Percentiles rank a stretch among this genome's conserved stretches.
Evolutionary conservation across 2,797 vertebrate genomes (phyloP).

Genomic region (Peromyscus eremicus): DNA sequence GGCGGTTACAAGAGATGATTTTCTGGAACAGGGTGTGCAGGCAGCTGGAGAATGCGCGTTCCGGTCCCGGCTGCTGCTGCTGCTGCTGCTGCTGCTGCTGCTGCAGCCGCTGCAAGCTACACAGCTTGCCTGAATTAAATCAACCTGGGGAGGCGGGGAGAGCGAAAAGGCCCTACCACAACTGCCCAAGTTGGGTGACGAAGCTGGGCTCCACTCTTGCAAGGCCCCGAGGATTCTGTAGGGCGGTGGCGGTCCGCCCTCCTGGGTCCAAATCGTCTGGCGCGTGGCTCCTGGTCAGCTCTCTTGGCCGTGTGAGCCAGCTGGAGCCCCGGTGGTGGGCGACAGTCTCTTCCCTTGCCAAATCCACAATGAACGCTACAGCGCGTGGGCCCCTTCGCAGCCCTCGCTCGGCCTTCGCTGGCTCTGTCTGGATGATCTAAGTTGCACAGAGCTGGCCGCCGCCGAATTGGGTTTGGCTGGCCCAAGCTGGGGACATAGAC

Average conservation of each 20-base stretch:
- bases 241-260: background rate
- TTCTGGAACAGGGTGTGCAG: conserved; percentile 19
- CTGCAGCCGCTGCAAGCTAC: background rate
- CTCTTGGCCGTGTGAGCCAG: background rate
- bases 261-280: background rate
- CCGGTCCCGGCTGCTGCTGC: background rate
- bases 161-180: background rate
- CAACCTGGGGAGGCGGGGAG: background rate
- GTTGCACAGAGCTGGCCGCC: background rate
- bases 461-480: background rate
- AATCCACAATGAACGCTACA: background rate
- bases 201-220: background rate
- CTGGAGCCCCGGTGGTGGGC: background rate
- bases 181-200: background rate
- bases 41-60: conserved; percentile 63
- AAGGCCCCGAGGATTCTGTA: conserved; percentile 9
- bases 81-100: background rate
- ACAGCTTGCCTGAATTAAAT: conserved; percentile 71
- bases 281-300: accelerated
- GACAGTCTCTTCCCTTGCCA: background rate
- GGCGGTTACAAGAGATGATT: conserved; percentile 25
- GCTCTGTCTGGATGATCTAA: background rate
- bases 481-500: background rate
- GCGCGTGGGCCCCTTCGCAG: background rate
- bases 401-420: background rate